Conservation (phyloP, 2,888 invertebrate species). For the Cetonia aurata region DNA sequence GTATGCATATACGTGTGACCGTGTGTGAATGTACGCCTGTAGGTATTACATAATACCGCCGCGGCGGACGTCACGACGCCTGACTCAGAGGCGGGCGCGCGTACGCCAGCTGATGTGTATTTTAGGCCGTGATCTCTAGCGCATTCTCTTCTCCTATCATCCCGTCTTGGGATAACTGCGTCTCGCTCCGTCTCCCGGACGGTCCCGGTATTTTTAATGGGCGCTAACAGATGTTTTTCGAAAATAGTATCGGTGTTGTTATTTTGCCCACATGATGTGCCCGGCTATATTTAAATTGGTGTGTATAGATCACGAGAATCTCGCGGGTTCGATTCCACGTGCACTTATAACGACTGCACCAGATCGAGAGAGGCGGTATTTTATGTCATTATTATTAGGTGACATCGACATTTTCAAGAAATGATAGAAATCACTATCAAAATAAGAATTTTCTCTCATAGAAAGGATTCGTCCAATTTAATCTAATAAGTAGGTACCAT, state of each 20-base stretch:
- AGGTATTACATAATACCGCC: slow-evolving; percentile 42
- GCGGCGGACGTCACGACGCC: slow-evolving; percentile 51
- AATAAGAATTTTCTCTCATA: no score
- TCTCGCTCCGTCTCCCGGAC: slow-evolving; percentile 48
- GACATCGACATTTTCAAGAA: no score
- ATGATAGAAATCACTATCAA: no score
- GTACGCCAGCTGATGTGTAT: slow-evolving; percentile 61
- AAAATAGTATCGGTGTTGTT: slow-evolving; percentile 55
- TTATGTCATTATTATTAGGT: no score
- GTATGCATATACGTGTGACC: slow-evolving; percentile 23
- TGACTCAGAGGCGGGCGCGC: slow-evolving; percentile 57
- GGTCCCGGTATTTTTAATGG: slow-evolving; percentile 59
- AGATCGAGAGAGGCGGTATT: no score
- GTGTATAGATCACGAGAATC: slow-evolving; percentile 5
- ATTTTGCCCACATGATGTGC: slow-evolving; percentile 52
- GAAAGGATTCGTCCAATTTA: no score
- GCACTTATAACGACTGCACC: background rate
- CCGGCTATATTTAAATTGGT: slow-evolving; percentile 46
- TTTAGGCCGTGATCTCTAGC: slow-evolving; percentile 59
- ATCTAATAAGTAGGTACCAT: no score
- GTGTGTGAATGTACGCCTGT: slow-evolving; percentile 23
- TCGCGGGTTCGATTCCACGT: background rate
- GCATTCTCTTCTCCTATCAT: slow-evolving; percentile 14
- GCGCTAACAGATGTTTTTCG: slow-evolving; percentile 62
- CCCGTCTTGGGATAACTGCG: slow-evolving; percentile 11